A percentile compares a stretch with the other conserved stretches of the same genome.
These are phyloP conservation scores for Rhodeus uyekii DNA, from an alignment of 2,797 vertebrate species.

Conservation along the genomic window DNA sequence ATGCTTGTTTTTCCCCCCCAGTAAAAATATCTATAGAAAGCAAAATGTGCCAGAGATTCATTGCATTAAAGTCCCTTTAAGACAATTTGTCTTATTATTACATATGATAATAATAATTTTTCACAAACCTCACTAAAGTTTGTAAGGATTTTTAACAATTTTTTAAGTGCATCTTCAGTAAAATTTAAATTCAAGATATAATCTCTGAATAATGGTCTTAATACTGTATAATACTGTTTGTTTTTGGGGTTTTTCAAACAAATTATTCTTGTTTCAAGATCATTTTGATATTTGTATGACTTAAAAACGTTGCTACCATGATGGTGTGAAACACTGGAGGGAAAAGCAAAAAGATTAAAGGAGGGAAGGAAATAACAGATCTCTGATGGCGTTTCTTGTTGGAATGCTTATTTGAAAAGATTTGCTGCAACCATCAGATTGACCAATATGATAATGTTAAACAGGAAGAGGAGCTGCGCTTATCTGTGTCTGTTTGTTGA, in stretches of 20 bases:
- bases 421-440: constrained; percentile 29
- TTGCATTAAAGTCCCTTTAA: neutral
- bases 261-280: neutral
- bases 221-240: neutral
- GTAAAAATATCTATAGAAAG: neutral
- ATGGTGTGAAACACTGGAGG: constrained; percentile 10
- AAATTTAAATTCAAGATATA: neutral
- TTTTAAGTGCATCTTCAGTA: neutral
- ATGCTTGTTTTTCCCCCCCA: no score
- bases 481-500: constrained; percentile 37
- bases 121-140: neutral
- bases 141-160: no score
- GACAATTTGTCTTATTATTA: no score
- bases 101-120: neutral
- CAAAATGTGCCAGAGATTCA: neutral
- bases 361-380: constrained; percentile 20
- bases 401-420: constrained; percentile 25
- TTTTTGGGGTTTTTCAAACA: neutral
- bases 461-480: constrained; percentile 36
- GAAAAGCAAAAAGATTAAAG: constrained; percentile 37
- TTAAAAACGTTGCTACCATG: neutral
- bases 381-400: constrained; percentile 29
- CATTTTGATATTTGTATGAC: neutral
- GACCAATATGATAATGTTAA: constrained; percentile 29
- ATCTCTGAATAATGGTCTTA: neutral